These are phyloP conservation scores for Morpho helenor DNA, from an alignment of 2,888 invertebrate genomes.

Conservation along the genomic window DNA sequence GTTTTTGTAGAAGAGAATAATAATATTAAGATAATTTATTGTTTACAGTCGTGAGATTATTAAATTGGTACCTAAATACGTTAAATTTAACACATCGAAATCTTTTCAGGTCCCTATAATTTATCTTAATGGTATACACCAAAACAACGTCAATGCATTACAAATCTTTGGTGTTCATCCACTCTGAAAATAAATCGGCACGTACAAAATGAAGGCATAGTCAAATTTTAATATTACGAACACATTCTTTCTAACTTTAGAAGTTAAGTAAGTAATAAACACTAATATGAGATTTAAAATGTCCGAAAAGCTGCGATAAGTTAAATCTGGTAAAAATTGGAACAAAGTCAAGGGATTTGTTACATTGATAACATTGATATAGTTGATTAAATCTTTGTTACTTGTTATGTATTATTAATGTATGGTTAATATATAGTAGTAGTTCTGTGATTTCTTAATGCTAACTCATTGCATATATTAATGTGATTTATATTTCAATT, in stretches of 20 bases:
- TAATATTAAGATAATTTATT: conserved; percentile 38
- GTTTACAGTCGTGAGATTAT: conserved; percentile 73
- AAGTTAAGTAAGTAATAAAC: conserved; percentile 60
- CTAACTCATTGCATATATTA: no score
- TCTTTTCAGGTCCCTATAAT: conserved; percentile 78
- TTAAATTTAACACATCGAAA: conserved; percentile 69
- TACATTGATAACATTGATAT: no score
- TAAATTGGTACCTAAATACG: conserved; percentile 73
- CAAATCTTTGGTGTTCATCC: conserved; percentile 78
- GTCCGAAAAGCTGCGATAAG: conserved; percentile 76
- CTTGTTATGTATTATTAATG: neutral
- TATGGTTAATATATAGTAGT: no score
- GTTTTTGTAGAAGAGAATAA: conserved; percentile 38
- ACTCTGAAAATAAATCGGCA: conserved; percentile 68
- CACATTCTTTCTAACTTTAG: conserved; percentile 65
- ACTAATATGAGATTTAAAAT: conserved; percentile 73
- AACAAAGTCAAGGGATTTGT: conserved; percentile 17
- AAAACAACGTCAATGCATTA: conserved; percentile 68
- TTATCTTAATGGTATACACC: conserved; percentile 76
- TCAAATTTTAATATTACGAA: conserved; percentile 63
- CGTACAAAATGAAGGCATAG: conserved; percentile 59
- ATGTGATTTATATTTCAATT: no score
- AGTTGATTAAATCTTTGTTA: neutral
- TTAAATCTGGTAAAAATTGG: conserved; percentile 48
- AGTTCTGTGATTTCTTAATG: no score